Evolutionary conservation across 2,113 vertebrate species (phyloP), one percentile per base, ranked within the genome.

Genomic region (Vidua macroura): DNA sequence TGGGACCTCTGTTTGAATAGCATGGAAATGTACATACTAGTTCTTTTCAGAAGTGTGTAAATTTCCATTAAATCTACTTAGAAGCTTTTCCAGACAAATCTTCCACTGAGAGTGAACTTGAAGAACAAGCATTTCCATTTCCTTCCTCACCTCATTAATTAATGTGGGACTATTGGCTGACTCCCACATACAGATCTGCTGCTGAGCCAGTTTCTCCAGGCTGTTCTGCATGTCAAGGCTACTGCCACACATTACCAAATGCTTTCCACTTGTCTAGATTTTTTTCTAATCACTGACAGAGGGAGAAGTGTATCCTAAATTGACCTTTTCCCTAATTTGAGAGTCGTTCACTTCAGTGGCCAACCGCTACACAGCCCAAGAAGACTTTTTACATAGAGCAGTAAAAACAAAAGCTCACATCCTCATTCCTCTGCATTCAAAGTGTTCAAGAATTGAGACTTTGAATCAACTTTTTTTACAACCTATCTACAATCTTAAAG

Each of bases 81-180:
- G 62, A 62, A 92, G 62, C 28, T 89, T 93, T 85, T 83, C 67
- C 74, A 87, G n/a, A 92, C n/a, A 69, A 86, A 79, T 80, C 62
- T 88, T 92, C 70, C 48, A 25, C 21, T 51, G 51, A 90, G 66
- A 91, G 68, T 68, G 31, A 86, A 86, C 86, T 95, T 60, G 35
- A 41, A 93, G 62, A 76, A 39, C 24, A 51, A 51, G 55, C 22
- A 53, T 49, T 93, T 90, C 59, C 79, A 74, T 70, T 88, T 93
- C 48, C 60, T 79, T 87, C 77, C 86, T 95, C 91, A 87, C 58
- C 49, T 87, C 86, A 72, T 88, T 93, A 78, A 93, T 69, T 94
- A 90, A 84, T 15, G 51, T 31, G 46, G 80, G 58, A 82, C 56
- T 49, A 30, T 17, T 88, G 62, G 91, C 89, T 85, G 58, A 89